Percentiles rank a stretch among this genome's conserved stretches.
These are phyloP conservation scores for Luperina nickerlii DNA, from an alignment of 2,888 invertebrate species.

Conservation along the genomic window DNA sequence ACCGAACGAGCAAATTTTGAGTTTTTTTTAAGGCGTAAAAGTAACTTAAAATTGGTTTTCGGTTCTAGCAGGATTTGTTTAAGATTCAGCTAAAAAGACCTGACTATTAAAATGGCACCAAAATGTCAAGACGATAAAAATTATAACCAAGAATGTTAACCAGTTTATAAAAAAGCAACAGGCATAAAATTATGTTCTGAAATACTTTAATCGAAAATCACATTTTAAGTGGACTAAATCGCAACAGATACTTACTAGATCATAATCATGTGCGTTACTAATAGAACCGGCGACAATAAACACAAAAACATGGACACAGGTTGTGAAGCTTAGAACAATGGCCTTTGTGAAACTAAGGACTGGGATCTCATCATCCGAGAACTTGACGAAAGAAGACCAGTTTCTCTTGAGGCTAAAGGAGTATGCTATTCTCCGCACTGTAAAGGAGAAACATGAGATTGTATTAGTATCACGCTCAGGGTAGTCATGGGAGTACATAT, in stretches of 20 bases:
- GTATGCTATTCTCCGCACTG: conserved; percentile 60
- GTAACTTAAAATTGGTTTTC: not conserved
- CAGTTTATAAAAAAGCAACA: not conserved
- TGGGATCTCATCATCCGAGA: conserved; percentile 64
- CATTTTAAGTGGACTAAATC: not conserved
- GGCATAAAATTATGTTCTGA: not conserved
- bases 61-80: too few relatives aligned
- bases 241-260: conserved; percentile 59
- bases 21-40: not conserved
- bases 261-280: conserved; percentile 64
- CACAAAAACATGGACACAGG: conserved; percentile 61
- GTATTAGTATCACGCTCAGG: too few relatives aligned
- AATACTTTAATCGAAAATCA: not conserved
- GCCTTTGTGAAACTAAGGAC: conserved; percentile 67
- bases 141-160: not conserved
- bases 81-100: not conserved
- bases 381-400: conserved; percentile 61
- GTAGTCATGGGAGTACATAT: too few relatives aligned
- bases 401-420: conserved; percentile 69
- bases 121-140: not conserved
- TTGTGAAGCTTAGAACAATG: conserved; percentile 44
- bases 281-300: conserved; percentile 43
- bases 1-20: too few relatives aligned
- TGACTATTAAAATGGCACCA: not conserved
- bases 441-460: conserved; percentile 23